Evolutionary conservation across 2,797 vertebrate species (phyloP), one percentile per base, ranked within the genome.

Genomic region (Xiphorhynchus erythropygius): DNA sequence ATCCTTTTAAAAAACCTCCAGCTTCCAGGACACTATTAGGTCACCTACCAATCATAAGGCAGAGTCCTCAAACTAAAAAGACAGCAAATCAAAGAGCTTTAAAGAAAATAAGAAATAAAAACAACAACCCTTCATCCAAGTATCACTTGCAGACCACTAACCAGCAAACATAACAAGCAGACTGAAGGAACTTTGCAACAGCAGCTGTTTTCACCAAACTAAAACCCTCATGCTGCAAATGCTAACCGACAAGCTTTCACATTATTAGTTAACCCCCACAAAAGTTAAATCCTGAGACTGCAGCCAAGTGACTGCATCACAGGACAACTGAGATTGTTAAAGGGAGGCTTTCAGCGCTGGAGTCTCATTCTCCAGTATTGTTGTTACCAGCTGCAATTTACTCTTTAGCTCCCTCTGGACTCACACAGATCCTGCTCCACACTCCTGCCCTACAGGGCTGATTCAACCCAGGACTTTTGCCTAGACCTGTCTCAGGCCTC

Each of bases 1-100:
- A 89, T 87, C 55, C 69, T 73, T 87, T 84, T 52, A 7, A 30
- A 95, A 95, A 92, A 93, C 52, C 47, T 80, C 57, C 73, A 68
- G 57, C 69, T 86, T 87, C 74, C 90, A 88, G 42, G 87, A 94
- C 94, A 95, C 94, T 93, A 96, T 73, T 79, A 94, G 84, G 69
- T 94, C 91, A 96, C 75, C 84, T 87, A 64, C 24, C 59, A 89
- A 87, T 76, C 84, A 52, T 22, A 84, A 92, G 76, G 71, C 70
- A 91, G 42, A 93, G 35, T n/a, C 63, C 69, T 85, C 44, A n/a
- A 75, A 96, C 78, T 30, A 17, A 57, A 86, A 70, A 91, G 71
- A 87, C 18, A 49, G 46, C 75, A 95, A 94, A 93, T 67, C 60
- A 78, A 82, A 84, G 68, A 82, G 53, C 37, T 82, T 63, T 79